These are phyloP conservation scores for Trichogramma pretiosum DNA, from an alignment of 1,140 invertebrate species.

Conservation along the genomic window DNA sequence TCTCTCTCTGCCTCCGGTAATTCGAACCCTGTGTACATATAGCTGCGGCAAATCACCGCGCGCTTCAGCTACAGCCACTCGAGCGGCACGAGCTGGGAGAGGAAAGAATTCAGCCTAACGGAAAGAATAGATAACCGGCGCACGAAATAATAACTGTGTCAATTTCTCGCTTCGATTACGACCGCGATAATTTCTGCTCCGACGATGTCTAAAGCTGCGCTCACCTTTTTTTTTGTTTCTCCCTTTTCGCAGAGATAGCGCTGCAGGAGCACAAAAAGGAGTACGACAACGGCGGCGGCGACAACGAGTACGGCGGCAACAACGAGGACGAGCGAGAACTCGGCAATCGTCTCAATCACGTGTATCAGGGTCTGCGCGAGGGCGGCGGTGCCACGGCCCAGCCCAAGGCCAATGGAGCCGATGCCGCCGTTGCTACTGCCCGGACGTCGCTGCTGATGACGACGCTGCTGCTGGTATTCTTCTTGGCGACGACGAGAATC, in stretches of 20 bases:
- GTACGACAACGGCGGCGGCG: background rate
- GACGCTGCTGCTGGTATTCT: background rate
- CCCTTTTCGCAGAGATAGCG: constrained; percentile 12
- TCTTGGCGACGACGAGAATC: too few relatives aligned
- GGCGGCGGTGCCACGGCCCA: constrained; percentile 33
- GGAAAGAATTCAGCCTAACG: background rate
- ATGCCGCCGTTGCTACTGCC: background rate
- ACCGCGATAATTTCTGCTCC: too few relatives aligned
- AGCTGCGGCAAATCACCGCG: background rate
- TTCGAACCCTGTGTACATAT: background rate
- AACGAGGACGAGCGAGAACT: constrained; percentile 24
- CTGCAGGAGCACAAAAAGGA: constrained; percentile 10
- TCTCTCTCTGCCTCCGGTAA: constrained; percentile 2
- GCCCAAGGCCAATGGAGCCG: constrained; percentile 7
- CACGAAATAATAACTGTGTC: background rate
- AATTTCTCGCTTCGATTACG: background rate
- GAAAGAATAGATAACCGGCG: background rate
- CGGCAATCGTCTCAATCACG: constrained; percentile 31
- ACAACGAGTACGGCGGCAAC: constrained; percentile 20
- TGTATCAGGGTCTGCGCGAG: constrained; percentile 34
- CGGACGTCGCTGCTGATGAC: background rate
- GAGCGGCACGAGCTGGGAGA: background rate
- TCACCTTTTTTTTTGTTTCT: background rate
- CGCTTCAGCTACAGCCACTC: background rate
- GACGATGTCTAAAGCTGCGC: background rate